Conservation (phyloP, 2,113 vertebrate genomes). For the Marmota flaviventris region DNA sequence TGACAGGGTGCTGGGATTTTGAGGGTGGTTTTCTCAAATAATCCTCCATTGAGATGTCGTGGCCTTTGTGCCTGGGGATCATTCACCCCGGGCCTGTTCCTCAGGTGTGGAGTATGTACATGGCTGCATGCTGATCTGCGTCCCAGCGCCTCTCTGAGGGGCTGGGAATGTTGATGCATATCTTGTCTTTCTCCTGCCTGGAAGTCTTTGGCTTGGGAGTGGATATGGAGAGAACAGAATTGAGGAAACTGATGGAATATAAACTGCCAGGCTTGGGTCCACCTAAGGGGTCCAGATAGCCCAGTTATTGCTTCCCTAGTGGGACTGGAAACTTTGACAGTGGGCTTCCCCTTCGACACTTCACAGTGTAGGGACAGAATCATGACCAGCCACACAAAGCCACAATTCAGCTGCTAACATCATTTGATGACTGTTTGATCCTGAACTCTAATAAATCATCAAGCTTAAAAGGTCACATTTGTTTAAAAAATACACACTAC, state of each 20-base stretch:
- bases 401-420: background rate
- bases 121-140: no score
- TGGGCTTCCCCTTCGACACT: background rate
- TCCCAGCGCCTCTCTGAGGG: no score
- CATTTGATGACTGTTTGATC: background rate
- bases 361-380: background rate
- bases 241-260: background rate
- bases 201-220: background rate
- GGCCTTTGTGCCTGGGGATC: background rate
- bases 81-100: background rate
- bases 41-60: no score
- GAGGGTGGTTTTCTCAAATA: background rate
- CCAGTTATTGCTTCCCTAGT: background rate
- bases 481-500: background rate
- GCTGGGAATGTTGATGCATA: no score
- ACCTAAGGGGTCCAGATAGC: background rate
- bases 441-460: background rate
- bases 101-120: no score
- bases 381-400: background rate
- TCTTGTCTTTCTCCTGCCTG: background rate
- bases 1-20: background rate
- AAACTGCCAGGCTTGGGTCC: no score
- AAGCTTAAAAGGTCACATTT: background rate
- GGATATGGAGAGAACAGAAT: background rate
- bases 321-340: fast-evolving